Conservation (phyloP, 2,797 vertebrate genomes). For the Adelosebastes latens region DNA sequence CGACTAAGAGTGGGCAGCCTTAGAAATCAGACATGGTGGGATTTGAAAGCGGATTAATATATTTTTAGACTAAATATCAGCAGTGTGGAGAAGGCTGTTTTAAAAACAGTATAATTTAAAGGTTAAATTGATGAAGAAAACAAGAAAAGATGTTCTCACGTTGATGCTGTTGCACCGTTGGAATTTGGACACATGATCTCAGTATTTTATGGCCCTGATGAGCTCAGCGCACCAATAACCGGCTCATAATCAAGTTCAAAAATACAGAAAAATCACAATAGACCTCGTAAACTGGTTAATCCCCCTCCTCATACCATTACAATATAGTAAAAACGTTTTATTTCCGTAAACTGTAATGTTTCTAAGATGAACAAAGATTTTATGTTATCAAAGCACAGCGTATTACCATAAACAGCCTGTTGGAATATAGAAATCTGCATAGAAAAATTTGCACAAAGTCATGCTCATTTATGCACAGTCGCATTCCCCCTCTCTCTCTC, state of each 20-base stretch:
- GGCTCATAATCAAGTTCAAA: not conserved
- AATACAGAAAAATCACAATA: not conserved
- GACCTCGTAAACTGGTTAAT: not conserved
- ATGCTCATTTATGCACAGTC: slow-evolving; percentile 9
- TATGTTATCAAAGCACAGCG: not conserved
- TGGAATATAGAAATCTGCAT: not conserved
- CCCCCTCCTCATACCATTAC: not conserved
- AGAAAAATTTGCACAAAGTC: not conserved
- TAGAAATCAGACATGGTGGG: not conserved
- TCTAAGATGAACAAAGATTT: not conserved
- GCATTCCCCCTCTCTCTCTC: not conserved
- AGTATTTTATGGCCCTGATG: not conserved
- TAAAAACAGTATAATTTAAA: not conserved
- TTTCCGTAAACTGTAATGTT: not conserved
- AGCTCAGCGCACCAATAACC: not conserved
- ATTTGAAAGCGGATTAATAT: not conserved
- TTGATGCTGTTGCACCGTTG: not conserved
- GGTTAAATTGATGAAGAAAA: not conserved
- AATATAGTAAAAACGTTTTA: not conserved
- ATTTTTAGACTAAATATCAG: not conserved
- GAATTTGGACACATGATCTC: not conserved
- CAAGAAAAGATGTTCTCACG: not conserved
- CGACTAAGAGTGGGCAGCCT: too few relatives aligned
- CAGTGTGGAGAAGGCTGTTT: not conserved
- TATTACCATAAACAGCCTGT: slow-evolving; percentile 20